phyloP scores from a whole-genome alignment of 2,113 vertebrate genomes.

The Perca flavescens region DNA sequence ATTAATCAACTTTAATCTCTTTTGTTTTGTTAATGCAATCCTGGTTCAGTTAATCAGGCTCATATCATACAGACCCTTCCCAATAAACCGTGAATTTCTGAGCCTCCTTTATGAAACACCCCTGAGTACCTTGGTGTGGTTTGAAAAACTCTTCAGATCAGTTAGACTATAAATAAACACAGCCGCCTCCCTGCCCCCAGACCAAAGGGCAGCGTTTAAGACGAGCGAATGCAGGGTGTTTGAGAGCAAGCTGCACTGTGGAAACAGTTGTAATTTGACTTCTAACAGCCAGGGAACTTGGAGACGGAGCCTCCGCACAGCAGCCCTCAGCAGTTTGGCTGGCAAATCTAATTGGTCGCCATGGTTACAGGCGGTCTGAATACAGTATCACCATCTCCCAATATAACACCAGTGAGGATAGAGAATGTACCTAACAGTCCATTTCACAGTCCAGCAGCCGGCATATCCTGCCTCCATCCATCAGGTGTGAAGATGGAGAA shows the following conservation, averaged over 20 bases:
- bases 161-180: slow-evolving; percentile 15
- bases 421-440: slow-evolving; percentile 21
- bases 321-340: slow-evolving; percentile 56
- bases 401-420: slow-evolving; percentile 32
- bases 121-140: not conserved
- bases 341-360: slow-evolving; percentile 68
- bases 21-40: not conserved
- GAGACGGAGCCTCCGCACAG: slow-evolving; percentile 43
- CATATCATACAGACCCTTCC: not conserved
- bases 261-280: slow-evolving; percentile 48
- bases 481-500: slow-evolving; percentile 18
- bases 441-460: slow-evolving; percentile 42
- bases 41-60: not conserved
- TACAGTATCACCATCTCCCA: slow-evolving; percentile 29
- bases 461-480: not conserved
- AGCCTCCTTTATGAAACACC: too few relatives aligned
- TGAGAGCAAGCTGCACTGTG: slow-evolving; percentile 3
- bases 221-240: not conserved
- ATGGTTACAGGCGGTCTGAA: slow-evolving; percentile 67
- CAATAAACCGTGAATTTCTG: not conserved
- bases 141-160: not conserved
- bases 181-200: not conserved
- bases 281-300: slow-evolving; percentile 38
- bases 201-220: too few relatives aligned
- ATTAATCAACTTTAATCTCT: not conserved